Percentiles rank a stretch among this genome's conserved stretches.
Evolutionary conservation across 2,797 vertebrate genomes (phyloP).

Genomic region (Muraenolepis orangiensis): DNA sequence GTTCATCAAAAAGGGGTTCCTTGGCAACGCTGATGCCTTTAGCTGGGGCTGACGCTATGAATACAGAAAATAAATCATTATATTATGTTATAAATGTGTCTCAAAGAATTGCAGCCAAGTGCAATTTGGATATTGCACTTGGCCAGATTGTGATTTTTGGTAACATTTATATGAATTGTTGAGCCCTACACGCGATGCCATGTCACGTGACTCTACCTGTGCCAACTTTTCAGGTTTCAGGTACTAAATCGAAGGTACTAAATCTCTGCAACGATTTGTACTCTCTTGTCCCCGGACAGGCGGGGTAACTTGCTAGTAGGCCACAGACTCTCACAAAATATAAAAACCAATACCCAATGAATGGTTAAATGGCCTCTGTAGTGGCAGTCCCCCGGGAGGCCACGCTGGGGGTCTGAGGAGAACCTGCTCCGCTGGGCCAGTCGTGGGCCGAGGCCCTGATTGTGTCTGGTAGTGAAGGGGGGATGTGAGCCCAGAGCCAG

Average conservation of each 20-base stretch:
- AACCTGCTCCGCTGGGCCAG: constrained; percentile 16
- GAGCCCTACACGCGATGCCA: no score
- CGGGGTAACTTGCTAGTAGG: background rate
- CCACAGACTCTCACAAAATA: background rate
- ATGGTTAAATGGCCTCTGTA: background rate
- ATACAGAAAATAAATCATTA: no score
- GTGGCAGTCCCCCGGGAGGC: background rate
- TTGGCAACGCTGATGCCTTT: background rate
- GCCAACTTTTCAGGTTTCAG: no score
- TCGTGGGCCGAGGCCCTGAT: constrained; percentile 16
- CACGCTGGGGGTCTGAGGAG: background rate
- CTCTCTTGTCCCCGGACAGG: background rate
- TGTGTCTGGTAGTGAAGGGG: constrained; percentile 12
- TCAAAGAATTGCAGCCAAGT: no score
- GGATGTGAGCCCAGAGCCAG: constrained; percentile 32
- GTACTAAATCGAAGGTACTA: no score
- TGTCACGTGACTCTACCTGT: background rate
- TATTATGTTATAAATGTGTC: no score
- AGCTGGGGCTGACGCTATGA: no score
- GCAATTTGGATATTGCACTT: no score
- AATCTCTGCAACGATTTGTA: background rate
- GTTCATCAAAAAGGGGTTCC: no score
- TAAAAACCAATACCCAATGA: background rate
- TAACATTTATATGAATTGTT: no score
- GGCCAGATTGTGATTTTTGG: no score